A percentile compares a stretch with the other conserved stretches of the same genome.
phyloP scores from a whole-genome alignment of 2,888 invertebrate genomes.

The Sinotaia quadrata region DNA sequence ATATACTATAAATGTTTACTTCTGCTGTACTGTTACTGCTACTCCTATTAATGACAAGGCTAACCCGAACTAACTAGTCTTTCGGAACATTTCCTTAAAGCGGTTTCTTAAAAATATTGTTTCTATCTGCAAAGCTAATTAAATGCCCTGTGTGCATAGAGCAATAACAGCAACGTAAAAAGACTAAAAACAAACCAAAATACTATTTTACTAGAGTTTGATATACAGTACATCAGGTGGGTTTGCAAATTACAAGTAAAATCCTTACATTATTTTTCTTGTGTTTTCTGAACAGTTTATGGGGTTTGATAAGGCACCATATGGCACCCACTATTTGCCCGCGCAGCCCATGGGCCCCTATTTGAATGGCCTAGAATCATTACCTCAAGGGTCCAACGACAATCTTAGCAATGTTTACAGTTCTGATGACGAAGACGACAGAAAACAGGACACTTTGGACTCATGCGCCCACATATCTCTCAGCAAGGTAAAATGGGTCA shows the following conservation, averaged over 20 bases:
- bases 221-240: too few species aligned
- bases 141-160: too few species aligned
- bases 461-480: slow-evolving; percentile 3
- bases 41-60: too few species aligned
- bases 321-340: slow-evolving; percentile 5
- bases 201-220: too few species aligned
- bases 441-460: not conserved
- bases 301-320: slow-evolving; percentile 19
- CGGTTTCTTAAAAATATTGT: too few species aligned
- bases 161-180: too few species aligned
- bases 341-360: slow-evolving; percentile 16
- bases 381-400: not conserved
- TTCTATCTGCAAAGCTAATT: too few species aligned
- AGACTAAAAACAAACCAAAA: too few species aligned
- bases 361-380: not conserved
- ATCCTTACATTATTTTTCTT: too few species aligned
- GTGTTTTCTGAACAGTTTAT: slow-evolving; percentile 15
- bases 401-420: not conserved
- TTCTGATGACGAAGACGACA: slow-evolving; percentile 16
- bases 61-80: too few species aligned
- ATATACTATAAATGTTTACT: not conserved
- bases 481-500: slow-evolving; percentile 3
- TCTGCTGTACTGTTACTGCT: not conserved
- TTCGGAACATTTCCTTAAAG: too few species aligned
- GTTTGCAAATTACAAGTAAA: too few species aligned